These are phyloP conservation scores for Heliconius melpomene DNA, from an alignment of 1,140 invertebrate species.

Conservation along the genomic window DNA sequence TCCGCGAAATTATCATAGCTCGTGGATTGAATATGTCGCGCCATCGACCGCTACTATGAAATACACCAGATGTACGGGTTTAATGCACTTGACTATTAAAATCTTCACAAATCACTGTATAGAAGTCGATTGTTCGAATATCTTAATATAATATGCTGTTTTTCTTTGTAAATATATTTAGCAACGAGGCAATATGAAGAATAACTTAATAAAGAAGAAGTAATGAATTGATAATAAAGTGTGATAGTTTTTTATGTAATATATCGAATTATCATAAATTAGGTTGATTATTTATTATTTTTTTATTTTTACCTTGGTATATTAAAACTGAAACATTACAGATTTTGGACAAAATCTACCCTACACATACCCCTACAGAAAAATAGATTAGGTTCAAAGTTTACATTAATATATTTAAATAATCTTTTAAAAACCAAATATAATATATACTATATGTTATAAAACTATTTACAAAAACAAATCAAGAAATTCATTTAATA, in stretches of 20 bases:
- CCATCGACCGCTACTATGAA: background rate
- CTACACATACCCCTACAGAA: no score
- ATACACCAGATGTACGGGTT: background rate
- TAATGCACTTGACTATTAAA: background rate
- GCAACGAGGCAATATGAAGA: background rate
- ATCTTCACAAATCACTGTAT: background rate
- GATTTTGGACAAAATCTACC: no score
- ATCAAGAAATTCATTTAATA: background rate
- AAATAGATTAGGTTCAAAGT: no score
- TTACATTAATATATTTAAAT: no score
- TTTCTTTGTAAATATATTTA: no score
- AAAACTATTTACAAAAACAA: background rate
- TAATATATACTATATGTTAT: no score
- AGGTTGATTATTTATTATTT: background rate
- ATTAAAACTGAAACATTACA: no score
- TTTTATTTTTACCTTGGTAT: background rate
- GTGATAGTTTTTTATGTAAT: background rate
- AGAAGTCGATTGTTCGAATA: no score
- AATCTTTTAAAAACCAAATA: no score
- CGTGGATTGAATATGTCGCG: constrained; percentile 9
- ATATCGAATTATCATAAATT: background rate
- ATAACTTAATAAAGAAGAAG: no score
- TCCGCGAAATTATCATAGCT: constrained; percentile 22
- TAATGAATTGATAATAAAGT: background rate
- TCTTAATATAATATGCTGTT: no score